Conservation (phyloP, 2,797 vertebrate species). For the Toxotes lorentzi region DNA sequence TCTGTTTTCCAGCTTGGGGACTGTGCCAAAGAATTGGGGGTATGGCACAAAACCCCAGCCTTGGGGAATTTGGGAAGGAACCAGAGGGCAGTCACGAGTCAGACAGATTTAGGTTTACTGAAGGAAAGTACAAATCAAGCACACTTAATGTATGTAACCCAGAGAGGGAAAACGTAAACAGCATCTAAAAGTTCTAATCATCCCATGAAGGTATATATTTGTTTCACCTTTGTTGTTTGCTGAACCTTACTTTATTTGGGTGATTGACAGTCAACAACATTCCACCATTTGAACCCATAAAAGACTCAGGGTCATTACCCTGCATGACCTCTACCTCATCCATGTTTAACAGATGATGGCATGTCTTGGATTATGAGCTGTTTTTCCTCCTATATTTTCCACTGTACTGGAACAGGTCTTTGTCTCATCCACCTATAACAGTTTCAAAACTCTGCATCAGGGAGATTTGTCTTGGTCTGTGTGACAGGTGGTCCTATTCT, state of each 20-base stretch:
- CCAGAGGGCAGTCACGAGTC: conserved; percentile 63
- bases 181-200: neutral
- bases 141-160: conserved; percentile 28
- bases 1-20: conserved; percentile 64
- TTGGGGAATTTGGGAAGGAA: conserved; percentile 67
- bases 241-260: neutral
- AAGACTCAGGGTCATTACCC: neutral
- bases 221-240: conserved; percentile 2
- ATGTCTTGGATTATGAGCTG: conserved; percentile 7
- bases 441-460: conserved; percentile 6
- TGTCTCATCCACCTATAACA: neutral
- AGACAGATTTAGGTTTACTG: conserved; percentile 50
- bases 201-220: neutral
- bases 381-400: neutral
- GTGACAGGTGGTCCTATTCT: neutral
- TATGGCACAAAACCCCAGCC: conserved; percentile 64
- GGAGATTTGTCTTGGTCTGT: neutral
- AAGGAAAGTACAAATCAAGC: conserved; percentile 42
- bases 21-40: conserved; percentile 66
- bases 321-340: neutral
- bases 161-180: conserved; percentile 19
- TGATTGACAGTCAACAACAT: conserved; percentile 14
- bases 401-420: neutral
- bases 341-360: neutral
- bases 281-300: neutral